Evolutionary conservation across 2,797 vertebrate genomes (phyloP), one percentile per base, ranked within the genome.

Genomic region (Huso huso): DNA sequence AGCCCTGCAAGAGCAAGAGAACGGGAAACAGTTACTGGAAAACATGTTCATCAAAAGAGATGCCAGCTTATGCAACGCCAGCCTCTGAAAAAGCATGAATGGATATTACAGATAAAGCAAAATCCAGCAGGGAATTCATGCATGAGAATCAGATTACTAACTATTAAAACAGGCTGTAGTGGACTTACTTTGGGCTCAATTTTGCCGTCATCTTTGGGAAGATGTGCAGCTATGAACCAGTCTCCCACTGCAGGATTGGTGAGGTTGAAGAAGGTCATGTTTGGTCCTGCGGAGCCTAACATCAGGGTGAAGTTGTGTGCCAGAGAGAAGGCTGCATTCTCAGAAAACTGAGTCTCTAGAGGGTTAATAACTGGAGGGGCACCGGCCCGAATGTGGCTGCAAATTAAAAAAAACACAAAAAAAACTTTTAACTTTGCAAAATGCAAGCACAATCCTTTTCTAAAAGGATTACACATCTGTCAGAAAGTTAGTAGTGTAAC

Each of bases 351-450:
- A 2, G 85, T 84, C 48, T 80, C 79, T 73, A 88, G 74, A 0
- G 93, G 95, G 77, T 96, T 93, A 72, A 97, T 92, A 3, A 98
- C 91, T 0, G 96, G 96, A 65, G 96, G 96, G 7, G 94, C 93
- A 0, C 94, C 94, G 0, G 90, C 86, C 51, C 92, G 89, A 59
- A 98, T 84, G 75, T 98, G 87, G 71, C 96, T 99, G 71, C 0
- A 7, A 67, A 49, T 37, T 37, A 64, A 15, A 74, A 52, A 68
- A 1, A 8, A 8, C 0, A 13, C 0, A 64, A 60, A 23, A 0
- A 3, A 0, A 0, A 57, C 7, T 2, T 8, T 65, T 3, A 50
- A 18, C 48, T 15, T 10, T 57, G n/a, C 48, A 55, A 55, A 9
- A 13, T 15, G 6, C 53, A 66, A 64, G 6, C 7, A 2, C 6